Percentiles rank a stretch among this genome's conserved stretches.
phyloP scores from a whole-genome alignment of 2,113 vertebrate genomes.

The Chionis minor region DNA sequence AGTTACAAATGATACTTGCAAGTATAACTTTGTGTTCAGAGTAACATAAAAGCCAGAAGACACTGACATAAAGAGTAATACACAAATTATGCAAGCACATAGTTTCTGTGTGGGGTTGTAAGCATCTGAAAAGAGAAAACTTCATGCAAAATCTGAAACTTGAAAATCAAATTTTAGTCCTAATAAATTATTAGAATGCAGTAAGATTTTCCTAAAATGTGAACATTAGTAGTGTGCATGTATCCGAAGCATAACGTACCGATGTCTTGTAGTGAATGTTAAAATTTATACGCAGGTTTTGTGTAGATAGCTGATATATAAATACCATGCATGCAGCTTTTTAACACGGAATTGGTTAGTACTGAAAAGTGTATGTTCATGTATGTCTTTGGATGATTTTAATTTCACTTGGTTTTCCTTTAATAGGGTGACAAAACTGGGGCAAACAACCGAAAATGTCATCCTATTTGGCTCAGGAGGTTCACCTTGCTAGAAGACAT shows the following conservation, averaged over 20 bases:
- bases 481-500: slow-evolving; percentile 78
- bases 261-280: too few relatives aligned
- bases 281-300: neutral
- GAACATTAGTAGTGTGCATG: too few relatives aligned
- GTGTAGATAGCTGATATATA: neutral
- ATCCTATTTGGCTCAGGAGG: slow-evolving; percentile 72
- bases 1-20: neutral
- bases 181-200: neutral
- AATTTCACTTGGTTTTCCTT: slow-evolving; percentile 47
- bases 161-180: neutral
- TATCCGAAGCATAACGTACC: too few relatives aligned
- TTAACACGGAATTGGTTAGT: neutral
- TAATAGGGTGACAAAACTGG: neutral
- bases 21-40: neutral
- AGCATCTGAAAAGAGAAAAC: neutral
- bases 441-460: slow-evolving; percentile 59
- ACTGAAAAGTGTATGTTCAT: neutral
- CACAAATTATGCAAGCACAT: neutral
- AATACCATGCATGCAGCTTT: neutral
- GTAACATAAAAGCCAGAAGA: neutral
- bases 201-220: neutral
- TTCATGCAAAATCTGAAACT: neutral
- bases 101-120: neutral
- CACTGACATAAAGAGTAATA: neutral
- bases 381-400: neutral